Conservation (phyloP, 1,140 invertebrate species). For the Drosophila bifasciata region DNA sequence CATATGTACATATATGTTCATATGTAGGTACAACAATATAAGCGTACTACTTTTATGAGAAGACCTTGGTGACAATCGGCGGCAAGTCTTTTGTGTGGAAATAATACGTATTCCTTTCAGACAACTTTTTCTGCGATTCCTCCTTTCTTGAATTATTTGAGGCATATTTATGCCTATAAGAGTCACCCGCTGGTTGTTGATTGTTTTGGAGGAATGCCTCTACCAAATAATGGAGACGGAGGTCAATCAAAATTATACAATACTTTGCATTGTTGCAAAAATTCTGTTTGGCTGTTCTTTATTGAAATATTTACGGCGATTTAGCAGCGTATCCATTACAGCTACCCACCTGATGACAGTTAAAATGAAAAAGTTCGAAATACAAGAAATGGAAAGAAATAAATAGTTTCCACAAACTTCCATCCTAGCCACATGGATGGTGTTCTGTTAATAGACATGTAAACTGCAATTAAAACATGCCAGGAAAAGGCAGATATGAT, state of each 20-base stretch:
- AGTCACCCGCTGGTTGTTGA: conserved; percentile 16
- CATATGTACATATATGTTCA: no score
- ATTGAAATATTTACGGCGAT: conserved; percentile 34
- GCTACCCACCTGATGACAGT: conserved; percentile 54
- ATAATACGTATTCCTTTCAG: conserved; percentile 74
- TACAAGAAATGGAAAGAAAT: conserved; percentile 26
- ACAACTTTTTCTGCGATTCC: conserved; percentile 43
- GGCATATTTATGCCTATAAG: conserved; percentile 25
- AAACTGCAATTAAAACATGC: conserved; percentile 80
- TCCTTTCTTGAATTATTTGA: conserved; percentile 26
- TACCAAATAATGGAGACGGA: conserved; percentile 18
- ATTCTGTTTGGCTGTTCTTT: conserved; percentile 15
- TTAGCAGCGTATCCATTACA: conserved; percentile 50
- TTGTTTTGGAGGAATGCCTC: conserved; percentile 14
- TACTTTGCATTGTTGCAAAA: no score
- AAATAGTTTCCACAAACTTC: conserved; percentile 23
- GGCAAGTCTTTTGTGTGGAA: conserved; percentile 69
- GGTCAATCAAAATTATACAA: no score
- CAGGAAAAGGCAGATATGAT: conserved; percentile 2
- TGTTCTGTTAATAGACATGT: conserved; percentile 77
- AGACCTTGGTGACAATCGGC: conserved; percentile 75
- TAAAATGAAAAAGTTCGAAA: conserved; percentile 43
- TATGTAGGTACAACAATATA: conserved; percentile 45
- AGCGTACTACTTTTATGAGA: conserved; percentile 27
- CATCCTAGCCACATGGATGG: conserved; percentile 33